Evolutionary conservation across 2,113 vertebrate genomes (phyloP).

Genomic region (Kryptolebias marmoratus): DNA sequence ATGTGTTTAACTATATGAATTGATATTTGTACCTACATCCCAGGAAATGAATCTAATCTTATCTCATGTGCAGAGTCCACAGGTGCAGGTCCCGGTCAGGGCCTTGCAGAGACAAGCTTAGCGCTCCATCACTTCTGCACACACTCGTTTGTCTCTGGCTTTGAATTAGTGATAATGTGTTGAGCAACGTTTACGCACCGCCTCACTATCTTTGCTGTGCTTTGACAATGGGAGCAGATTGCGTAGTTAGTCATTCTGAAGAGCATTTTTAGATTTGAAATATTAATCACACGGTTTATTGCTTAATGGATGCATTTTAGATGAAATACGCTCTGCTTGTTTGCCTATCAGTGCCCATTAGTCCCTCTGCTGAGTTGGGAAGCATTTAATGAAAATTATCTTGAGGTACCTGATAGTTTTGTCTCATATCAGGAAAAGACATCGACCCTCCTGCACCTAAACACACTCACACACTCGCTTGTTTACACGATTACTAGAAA

Average conservation of each 20-base stretch:
- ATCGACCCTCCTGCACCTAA: too few relatives aligned
- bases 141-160: not conserved
- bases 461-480: too few relatives aligned
- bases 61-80: slow-evolving; percentile 82
- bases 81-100: slow-evolving; percentile 59
- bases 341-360: too few relatives aligned
- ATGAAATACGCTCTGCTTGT: too few relatives aligned
- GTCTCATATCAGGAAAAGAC: not conserved
- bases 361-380: not conserved
- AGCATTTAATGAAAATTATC: not conserved
- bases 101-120: slow-evolving; percentile 46
- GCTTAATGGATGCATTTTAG: too few relatives aligned
- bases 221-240: not conserved
- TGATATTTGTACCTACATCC: slow-evolving; percentile 44
- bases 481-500: too few relatives aligned
- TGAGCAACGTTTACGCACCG: slow-evolving; percentile 4
- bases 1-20: slow-evolving; percentile 15
- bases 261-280: not conserved
- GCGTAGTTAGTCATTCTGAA: not conserved
- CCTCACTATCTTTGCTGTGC: not conserved
- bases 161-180: slow-evolving; percentile 1
- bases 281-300: too few relatives aligned
- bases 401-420: not conserved
- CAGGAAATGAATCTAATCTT: slow-evolving; percentile 70
- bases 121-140: slow-evolving; percentile 3